Percentiles rank a stretch among this genome's conserved stretches.
Evolutionary conservation across 1,140 invertebrate genomes (phyloP).

Genomic region (Zaprionus taronus): DNA sequence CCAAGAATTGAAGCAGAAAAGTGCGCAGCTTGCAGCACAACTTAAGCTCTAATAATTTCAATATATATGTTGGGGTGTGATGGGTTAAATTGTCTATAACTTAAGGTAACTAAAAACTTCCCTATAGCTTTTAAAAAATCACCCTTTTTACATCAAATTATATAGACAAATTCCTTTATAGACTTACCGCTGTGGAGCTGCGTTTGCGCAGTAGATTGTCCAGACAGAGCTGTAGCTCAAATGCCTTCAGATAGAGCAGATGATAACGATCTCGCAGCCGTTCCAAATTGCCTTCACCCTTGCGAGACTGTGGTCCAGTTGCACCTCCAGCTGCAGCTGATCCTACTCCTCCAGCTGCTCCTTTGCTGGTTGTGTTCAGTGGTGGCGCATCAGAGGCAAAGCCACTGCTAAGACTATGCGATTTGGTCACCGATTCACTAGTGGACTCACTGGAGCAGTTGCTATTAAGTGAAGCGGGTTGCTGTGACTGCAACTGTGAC

Average conservation of each 20-base stretch:
- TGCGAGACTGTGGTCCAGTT: constrained; percentile 47
- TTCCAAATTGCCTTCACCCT: constrained; percentile 83
- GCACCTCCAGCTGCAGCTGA: constrained; percentile 83
- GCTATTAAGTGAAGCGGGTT: constrained; percentile 73
- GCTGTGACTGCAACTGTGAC: constrained; percentile 56
- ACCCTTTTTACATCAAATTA: not conserved
- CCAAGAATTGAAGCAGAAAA: constrained; percentile 57
- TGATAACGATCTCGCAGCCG: constrained; percentile 94
- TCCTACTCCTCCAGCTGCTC: constrained; percentile 13
- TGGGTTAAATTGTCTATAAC: too few relatives aligned
- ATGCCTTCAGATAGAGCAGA: constrained; percentile 92
- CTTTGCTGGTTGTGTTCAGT: constrained; percentile 22
- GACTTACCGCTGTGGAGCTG: constrained; percentile 77
- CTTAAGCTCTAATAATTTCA: not conserved
- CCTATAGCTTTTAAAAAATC: too few relatives aligned
- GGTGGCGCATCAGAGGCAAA: constrained; percentile 68
- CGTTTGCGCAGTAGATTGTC: constrained; percentile 86
- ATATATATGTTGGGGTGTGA: not conserved
- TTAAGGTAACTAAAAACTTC: too few relatives aligned
- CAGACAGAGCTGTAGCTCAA: constrained; percentile 95
- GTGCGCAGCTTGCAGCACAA: not conserved
- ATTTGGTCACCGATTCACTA: constrained; percentile 70
- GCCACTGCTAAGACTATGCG: constrained; percentile 69
- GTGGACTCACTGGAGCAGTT: constrained; percentile 78
- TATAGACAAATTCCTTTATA: not conserved